Evolutionary conservation across 2,113 vertebrate genomes (phyloP).

Genomic region (Danio rerio): GRCz12tu NC_133198.1:3468001-3468500

Average conservation of each 20-base stretch:
- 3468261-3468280: not conserved
- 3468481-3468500: not conserved
- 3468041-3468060: constrained; percentile 97
- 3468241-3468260: constrained; percentile 41
- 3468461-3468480: not conserved
- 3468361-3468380: constrained; percentile 72
- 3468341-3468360: constrained; percentile 71
- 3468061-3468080: constrained; percentile 84
- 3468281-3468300: not conserved
- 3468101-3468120: constrained; percentile 40
- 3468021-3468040: constrained; percentile 94
- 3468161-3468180: constrained; percentile 86
- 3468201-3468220: constrained; percentile 85
- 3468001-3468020: constrained; percentile 79
- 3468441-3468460: not conserved
- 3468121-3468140: constrained; percentile 81
- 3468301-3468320: constrained; percentile 41
- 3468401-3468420: constrained; percentile 67
- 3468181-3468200: constrained; percentile 79
- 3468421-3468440: constrained; percentile 67
- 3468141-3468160: constrained; percentile 95
- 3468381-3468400: constrained; percentile 77
- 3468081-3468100: constrained; percentile 27
- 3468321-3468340: constrained; percentile 19
- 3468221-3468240: constrained; percentile 79